Evolutionary conservation across 2,888 invertebrate genomes (phyloP), one percentile per base, ranked within the genome.

Genomic region (Eilema griseolum): DNA sequence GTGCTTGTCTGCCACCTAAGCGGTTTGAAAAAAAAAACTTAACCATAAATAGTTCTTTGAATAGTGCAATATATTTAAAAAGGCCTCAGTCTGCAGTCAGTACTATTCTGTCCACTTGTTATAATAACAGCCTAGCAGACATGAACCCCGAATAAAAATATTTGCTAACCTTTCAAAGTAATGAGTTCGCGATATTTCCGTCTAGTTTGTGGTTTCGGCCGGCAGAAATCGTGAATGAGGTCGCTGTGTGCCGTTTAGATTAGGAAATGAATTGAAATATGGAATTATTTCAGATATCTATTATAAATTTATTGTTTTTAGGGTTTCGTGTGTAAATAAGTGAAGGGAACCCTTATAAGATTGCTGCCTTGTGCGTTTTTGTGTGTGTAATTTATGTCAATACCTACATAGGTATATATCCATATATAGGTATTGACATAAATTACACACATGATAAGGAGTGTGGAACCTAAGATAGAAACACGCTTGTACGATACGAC

Each of bases 91-190:
- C 28, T 20, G 16, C 7, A 59, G 26, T 5, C 16, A 23, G 5
- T n/a, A 31, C 60, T 61, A 64, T 67, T 52, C 61, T 71, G 41
- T 31, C 66, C 63, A 61, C 77, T 81, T n/a, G 28, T 84, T 87
- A 88, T 86, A 90, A 90, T 88, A 85, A 88, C 88, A 84, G 85
- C 83, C 85, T 84, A 72, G 76, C 84, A 87, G 86, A 89, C 89
- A 56, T 68, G 56, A 87, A 89, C 88, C 86, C 85, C 86, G 82
- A 91, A 90, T 89, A 90, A 91, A 93, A 94, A 93, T 93, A 92
- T 94, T 93, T 93, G 92, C 90, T 79, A 80, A 83, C 90, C 94
- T 95, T 93, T 94, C 90, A 94, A 88, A 90, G 90, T 94, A 93
- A 88, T 90, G 86, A 89, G 90, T 84, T 80, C 83, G 82, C 77